A percentile compares a stretch with the other conserved stretches of the same genome.
These are phyloP conservation scores for Siderastrea radians DNA, from an alignment of 92 coral and sea anemone genomes.

Conservation along the genomic window DNA sequence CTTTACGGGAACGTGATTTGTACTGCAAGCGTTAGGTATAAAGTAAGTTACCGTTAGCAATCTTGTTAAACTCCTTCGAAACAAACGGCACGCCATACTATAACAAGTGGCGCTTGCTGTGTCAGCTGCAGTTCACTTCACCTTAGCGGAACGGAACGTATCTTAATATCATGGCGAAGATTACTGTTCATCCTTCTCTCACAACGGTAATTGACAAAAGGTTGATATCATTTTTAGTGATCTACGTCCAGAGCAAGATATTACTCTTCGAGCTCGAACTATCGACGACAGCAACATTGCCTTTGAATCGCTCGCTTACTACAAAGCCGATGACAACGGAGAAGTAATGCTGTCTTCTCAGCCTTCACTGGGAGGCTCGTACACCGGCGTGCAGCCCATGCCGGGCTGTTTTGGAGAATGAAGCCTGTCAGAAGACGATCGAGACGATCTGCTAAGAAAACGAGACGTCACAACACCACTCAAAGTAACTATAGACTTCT, in stretches of 20 bases:
- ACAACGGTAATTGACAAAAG: conserved; percentile 36
- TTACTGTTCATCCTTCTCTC: not conserved
- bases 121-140: too few relatives aligned
- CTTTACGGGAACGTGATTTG: too few relatives aligned
- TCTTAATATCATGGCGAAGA: not conserved
- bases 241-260: conserved; percentile 16
- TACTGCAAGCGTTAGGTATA: too few relatives aligned
- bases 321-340: conserved; percentile 47
- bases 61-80: too few relatives aligned
- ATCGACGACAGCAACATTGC: conserved; percentile 41
- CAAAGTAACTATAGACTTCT: conserved; percentile 32
- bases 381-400: conserved; percentile 63
- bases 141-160: too few relatives aligned
- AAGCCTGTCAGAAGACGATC: conserved; percentile 10
- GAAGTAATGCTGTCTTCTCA: conserved; percentile 41
- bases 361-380: conserved; percentile 45
- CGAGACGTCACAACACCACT: conserved; percentile 42
- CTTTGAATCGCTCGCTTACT: conserved; percentile 52
- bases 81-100: too few relatives aligned
- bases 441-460: conserved; percentile 35
- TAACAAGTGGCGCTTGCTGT: too few relatives aligned
- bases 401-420: conserved; percentile 58
- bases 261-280: conserved; percentile 41
- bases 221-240: conserved; percentile 34
- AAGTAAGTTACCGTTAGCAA: too few relatives aligned